Evolutionary conservation across 2,888 invertebrate species (phyloP), one percentile per base, ranked within the genome.

Genomic region (Penaeus monodon): DNA sequence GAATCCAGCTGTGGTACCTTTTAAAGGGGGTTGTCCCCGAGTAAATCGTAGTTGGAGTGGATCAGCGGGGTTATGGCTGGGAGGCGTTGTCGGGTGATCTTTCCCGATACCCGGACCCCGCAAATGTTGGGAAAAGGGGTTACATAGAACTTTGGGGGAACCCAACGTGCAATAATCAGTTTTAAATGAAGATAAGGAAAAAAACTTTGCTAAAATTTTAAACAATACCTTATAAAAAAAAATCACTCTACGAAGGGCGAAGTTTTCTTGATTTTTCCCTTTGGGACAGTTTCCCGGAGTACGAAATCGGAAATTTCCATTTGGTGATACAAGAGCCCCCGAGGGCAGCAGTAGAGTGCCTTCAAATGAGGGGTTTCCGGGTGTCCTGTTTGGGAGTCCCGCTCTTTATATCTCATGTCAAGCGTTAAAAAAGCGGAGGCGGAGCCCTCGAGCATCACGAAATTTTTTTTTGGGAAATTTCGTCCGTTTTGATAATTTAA

Each of bases 221-320:
- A n/a, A 1, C 2, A 24, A 77, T 12, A 29, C 6, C 20, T 70
- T n/a, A n/a, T 24, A 24, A 81, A 24, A 22, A 22, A 8, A n/a
- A 70, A 12, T 70, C n/a, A 70, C 70, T 29, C 70, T 70, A 1
- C 70, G 70, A 22, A 70, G 70, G 24, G n/a, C 70, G 29, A 70
- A 70, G 22, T 70, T 27, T 0, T 27, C 27, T 70, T 70, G 70
- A 29, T 70, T 70, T 14, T n/a, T n/a, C n/a, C n/a, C 70, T 70
- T 70, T 70, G 2, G 70, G n/a, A 24, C 70, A 70, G 3, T 70
- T 70, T 70, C 70, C 70, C 14, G 70, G 70, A 29, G 14, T 29
- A 70, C 27, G 29, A 70, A 70, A n/a, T 70, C 70, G 12, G 70
- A n/a, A 70, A 70, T 70, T 70, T n/a, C 27, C 27, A 17, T 70